phyloP scores from a whole-genome alignment of 2,113 vertebrate species.

The Isurus oxyrinchus region DNA sequence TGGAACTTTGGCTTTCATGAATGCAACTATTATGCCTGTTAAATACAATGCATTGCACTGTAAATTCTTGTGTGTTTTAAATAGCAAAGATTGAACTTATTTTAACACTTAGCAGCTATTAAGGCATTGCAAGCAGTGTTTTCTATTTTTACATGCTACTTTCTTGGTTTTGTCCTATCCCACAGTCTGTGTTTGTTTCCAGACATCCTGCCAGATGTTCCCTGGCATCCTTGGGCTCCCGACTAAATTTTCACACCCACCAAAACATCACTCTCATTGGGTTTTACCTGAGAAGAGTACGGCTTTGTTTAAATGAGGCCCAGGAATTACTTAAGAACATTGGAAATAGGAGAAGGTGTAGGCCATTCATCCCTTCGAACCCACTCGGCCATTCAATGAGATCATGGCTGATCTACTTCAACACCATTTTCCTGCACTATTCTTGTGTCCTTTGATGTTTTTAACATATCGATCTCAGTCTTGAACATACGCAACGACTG shows the following conservation, averaged over 20 bases:
- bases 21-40: neutral
- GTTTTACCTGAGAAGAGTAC: neutral
- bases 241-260: neutral
- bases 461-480: too few relatives aligned
- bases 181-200: neutral
- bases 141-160: neutral
- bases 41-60: neutral
- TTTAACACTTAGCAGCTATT: neutral
- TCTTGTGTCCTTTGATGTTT: too few relatives aligned
- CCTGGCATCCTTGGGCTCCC: neutral
- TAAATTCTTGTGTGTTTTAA: neutral
- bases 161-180: neutral
- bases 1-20: neutral
- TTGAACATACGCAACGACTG: too few relatives aligned
- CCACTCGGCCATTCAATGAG: too few relatives aligned
- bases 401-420: too few relatives aligned
- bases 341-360: too few relatives aligned
- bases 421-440: too few relatives aligned
- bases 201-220: neutral
- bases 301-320: neutral
- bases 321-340: too few relatives aligned
- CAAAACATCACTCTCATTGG: neutral
- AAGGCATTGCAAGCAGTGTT: neutral
- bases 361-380: too few relatives aligned
- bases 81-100: neutral